phyloP scores from a whole-genome alignment of 2,797 vertebrate species.

The Dendrocincla fuliginosa region DNA sequence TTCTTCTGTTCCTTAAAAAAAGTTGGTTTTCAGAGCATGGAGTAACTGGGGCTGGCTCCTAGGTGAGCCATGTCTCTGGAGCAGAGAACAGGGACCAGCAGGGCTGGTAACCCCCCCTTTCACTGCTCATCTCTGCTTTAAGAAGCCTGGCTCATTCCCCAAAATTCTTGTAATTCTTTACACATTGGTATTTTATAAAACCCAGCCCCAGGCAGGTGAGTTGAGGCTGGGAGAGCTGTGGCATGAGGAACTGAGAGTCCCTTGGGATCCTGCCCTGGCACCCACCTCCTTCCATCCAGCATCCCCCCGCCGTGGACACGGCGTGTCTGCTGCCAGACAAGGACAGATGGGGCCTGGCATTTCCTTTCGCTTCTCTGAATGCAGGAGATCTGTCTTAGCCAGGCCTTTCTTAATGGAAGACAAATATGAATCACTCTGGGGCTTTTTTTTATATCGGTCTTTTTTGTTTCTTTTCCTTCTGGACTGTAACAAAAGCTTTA shows the following conservation, averaged over 20 bases:
- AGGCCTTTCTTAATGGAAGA: neutral
- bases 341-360: neutral
- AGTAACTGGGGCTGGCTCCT: neutral
- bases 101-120: neutral
- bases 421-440: neutral
- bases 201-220: neutral
- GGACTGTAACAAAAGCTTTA: neutral
- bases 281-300: neutral
- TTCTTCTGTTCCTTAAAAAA: neutral
- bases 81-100: neutral
- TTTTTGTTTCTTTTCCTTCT: neutral
- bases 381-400: neutral
- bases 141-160: accelerated
- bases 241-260: neutral
- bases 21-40: neutral
- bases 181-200: neutral
- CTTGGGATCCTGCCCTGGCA: neutral
- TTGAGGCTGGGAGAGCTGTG: neutral
- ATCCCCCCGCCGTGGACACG: accelerated
- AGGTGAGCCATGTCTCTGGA: neutral
- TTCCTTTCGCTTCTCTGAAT: neutral
- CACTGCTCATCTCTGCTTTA: accelerated
- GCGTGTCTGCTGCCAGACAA: neutral
- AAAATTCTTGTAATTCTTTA: neutral
- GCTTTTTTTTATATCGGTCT: neutral